These are phyloP conservation scores for Peromyscus attwateri DNA, from an alignment of 2,797 vertebrate genomes.

Conservation along the genomic window DNA sequence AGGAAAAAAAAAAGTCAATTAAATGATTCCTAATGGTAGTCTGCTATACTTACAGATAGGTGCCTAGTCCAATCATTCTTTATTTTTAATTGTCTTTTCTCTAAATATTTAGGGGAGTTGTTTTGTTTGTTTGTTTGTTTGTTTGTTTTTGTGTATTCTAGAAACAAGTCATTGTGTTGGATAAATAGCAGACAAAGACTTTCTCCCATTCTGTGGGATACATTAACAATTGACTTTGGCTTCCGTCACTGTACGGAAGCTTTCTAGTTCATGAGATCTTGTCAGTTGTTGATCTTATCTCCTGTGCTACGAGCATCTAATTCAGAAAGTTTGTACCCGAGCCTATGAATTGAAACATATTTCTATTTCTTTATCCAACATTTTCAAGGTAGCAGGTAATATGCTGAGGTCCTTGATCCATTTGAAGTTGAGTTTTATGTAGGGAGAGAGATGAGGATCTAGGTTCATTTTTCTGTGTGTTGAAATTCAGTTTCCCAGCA, in stretches of 20 bases:
- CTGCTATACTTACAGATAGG: not conserved
- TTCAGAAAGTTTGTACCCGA: not conserved
- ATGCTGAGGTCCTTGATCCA: not conserved
- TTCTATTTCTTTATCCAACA: not conserved
- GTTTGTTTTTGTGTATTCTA: not conserved
- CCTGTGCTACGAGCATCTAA: not conserved
- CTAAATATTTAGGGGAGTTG: not conserved
- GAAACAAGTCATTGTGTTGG: not conserved
- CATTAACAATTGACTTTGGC: not conserved
- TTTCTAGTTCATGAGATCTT: not conserved
- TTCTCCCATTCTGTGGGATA: not conserved
- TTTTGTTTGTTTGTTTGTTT: not conserved
- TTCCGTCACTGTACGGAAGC: not conserved
- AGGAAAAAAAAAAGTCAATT: not conserved
- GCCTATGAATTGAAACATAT: not conserved
- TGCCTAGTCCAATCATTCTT: not conserved
- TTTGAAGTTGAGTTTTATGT: not conserved
- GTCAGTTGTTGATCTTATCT: no score
- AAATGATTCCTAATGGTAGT: not conserved
- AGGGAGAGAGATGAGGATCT: not conserved
- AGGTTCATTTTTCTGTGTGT: not conserved
- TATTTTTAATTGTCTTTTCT: no score
- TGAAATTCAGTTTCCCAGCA: not conserved
- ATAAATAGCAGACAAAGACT: not conserved
- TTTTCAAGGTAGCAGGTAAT: not conserved